Base-by-base conservation (phyloP, 2,113 vertebrate genomes). In the Taurulus bubalis region DNA sequence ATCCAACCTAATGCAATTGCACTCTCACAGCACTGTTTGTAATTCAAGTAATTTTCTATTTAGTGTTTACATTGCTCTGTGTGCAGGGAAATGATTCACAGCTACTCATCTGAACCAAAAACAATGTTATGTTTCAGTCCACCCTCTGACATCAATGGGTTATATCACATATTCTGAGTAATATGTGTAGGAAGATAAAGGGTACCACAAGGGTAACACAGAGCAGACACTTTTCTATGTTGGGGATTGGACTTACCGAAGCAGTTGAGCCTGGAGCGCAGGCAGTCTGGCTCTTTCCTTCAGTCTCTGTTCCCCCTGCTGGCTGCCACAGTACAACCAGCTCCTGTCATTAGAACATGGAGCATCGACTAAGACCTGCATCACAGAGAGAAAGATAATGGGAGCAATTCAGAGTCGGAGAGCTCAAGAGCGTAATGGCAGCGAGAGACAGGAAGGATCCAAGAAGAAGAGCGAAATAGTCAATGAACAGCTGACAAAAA, bases 301-400 rank as follows among this genome's bases (percentile, higher is more conserved):
- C 60, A 96, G 85, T 79, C 93, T 90, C 38, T 92, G 84, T 74
- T 87, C 92, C 86, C 91, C 94, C 91, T 93, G 91, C 77, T 94
- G 92, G 77, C 59, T 85, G 58, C 84, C 22, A 7, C 81, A 96
- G 91, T 97, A 98, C 7, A 99, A 90, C 98, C 98, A 99, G 59
- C 96, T 98, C 89, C 97, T 96, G 93, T 99, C 98, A 92, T 98
- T 99, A 30, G 98, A 99, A 89, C 98, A 99, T 0, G 98, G 98
- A 84, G 96, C 96, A 86, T 96, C 95, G 38, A 95, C 94, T 74
- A 96, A 89, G 85, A 95, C 93, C 95, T 95, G 91, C 16, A 53
- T 70, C 68, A 74, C 3, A 28, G 24, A 58, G 53, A 63, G 56
- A 11, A 45, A 55, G 10, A 60, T 3, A 36, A 49, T 55, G 32